Base-by-base conservation (phyloP, 2,888 invertebrate genomes). In the Papilio gigon region DNA sequence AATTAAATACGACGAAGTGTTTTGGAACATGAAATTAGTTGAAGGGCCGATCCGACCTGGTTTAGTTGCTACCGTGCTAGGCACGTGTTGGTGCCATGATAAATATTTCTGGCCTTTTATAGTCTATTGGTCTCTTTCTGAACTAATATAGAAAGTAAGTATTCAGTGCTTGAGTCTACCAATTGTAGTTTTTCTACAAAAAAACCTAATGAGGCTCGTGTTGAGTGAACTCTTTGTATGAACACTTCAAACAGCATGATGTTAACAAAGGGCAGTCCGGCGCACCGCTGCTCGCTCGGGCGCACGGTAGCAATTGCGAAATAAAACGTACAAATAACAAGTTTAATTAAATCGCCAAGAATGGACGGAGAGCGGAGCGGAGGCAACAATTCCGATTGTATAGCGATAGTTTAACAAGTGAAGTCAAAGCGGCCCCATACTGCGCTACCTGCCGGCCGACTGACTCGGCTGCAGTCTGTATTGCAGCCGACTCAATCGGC, bases 271-370 rank as follows among this genome's bases (percentile, higher is more conserved):
- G 80, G 70, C 79, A 73, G 77, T 78, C 77, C 80, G 78, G 80
- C 80, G 78, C 81, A 77, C 83, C 82, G 80, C 78, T 83, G 78
- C 83, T 84, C 86, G 88, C 87, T 89, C 89, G 88, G 88, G 87
- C 83, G 81, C 80, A 80, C 79, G 79, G 79, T 80, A 79, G 83
- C 87, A 83, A 87, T 88, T 85, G 86, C 83, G 83, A 90, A 89
- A 90, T 90, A 90, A 91, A 90, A 91, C 86, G 85, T 86, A 87
- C 88, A 90, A 90, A 88, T 90, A 90, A 87, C 89, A 89, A 87
- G 86, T 91, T 92, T 92, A 92, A 92, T 91, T 92, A 91, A 92
- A 92, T 90, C 82, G 88, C 84, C 84, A 88, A 87, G 87, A 87
- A 79, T 76, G 78, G 77, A 67, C 76, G 75, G 73, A 73, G 68